Percentiles rank a stretch among this genome's conserved stretches.
These are phyloP conservation scores for Arvicanthis niloticus DNA, from an alignment of 2,113 vertebrate species.

Conservation along the genomic window DNA sequence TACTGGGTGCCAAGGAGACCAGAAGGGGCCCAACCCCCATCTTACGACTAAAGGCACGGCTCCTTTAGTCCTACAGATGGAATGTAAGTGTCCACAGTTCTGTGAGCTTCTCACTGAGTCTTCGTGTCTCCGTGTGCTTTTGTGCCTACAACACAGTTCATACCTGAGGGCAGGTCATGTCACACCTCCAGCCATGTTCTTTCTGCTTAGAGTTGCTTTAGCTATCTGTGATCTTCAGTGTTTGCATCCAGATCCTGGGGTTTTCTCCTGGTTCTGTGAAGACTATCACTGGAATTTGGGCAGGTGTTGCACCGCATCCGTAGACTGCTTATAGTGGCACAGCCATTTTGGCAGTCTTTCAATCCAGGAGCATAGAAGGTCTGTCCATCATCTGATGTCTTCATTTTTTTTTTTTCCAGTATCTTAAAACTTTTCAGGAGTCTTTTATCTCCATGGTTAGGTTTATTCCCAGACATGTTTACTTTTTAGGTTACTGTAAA, in stretches of 20 bases:
- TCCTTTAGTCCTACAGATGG: neutral
- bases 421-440: neutral
- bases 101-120: neutral
- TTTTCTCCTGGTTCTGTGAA: neutral
- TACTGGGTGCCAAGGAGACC: constrained; percentile 8
- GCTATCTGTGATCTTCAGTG: neutral
- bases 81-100: neutral
- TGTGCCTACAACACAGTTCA: neutral
- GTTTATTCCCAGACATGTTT: neutral
- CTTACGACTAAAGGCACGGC: neutral
- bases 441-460: neutral
- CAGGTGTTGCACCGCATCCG: no score
- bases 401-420: neutral
- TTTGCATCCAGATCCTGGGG: neutral
- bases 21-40: neutral
- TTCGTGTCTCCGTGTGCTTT: neutral
- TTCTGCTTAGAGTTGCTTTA: neutral
- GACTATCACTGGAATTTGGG: neutral
- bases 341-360: neutral
- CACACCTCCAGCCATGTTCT: neutral
- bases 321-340: neutral
- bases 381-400: neutral
- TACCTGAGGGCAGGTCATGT: neutral
- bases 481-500: neutral
- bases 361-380: neutral